Conservation (phyloP, 1,140 invertebrate genomes). For the Armadillidium nasatum region DNA sequence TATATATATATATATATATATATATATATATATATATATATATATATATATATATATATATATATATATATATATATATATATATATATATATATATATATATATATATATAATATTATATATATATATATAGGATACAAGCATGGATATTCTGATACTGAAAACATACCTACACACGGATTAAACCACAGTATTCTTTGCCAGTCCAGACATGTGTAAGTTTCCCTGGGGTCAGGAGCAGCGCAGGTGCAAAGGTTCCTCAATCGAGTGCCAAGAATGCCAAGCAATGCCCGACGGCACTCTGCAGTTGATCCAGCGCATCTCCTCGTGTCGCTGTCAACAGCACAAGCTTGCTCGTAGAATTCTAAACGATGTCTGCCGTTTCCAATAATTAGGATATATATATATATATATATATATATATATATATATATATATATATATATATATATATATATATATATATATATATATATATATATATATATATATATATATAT, state of each 20-base stretch:
- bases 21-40: too few species aligned
- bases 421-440: too few species aligned
- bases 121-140: too few species aligned
- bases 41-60: too few species aligned
- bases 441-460: too few species aligned
- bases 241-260: conserved; percentile 72
- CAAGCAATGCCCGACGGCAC: conserved; percentile 74
- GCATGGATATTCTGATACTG: too few species aligned
- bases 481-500: too few species aligned
- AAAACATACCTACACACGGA: conserved; percentile 76
- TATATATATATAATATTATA: too few species aligned
- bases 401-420: too few species aligned
- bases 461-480: too few species aligned
- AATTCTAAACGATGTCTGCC: conserved; percentile 69
- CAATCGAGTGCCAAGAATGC: conserved; percentile 77
- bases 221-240: conserved; percentile 69
- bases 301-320: conserved; percentile 76
- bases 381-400: neutral
- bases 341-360: conserved; percentile 83
- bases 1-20: neutral
- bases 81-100: too few species aligned
- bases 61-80: too few species aligned
- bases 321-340: conserved; percentile 78
- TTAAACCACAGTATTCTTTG: conserved; percentile 85
- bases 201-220: conserved; percentile 83